Evolutionary conservation across 53 echinoderm and acorn worm genomes (phyloP), one percentile per base, ranked within the genome.

Genomic region (Antedon mediterranea): DNA sequence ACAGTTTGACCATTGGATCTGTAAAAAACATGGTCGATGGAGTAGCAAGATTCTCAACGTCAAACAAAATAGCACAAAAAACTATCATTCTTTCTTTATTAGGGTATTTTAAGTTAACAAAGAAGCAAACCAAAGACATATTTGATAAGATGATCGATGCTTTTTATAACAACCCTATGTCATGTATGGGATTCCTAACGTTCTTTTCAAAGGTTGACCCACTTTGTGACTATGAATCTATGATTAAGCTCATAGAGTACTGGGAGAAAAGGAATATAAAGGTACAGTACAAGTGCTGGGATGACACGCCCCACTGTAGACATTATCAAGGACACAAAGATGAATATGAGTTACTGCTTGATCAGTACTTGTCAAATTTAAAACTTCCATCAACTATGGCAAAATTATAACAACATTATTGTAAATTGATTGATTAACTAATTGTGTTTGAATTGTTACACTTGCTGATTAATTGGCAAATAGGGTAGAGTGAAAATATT

Each of bases 1-100:
- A 93, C 79, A 93, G 93, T 72, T 75, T 93, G 14, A 88, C 90
- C 32, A 75, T 84, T 41, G 93, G 93, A 28, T 43, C 85, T 0
- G 31, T 90, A 30, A 34, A 88, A 18, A 74, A 90, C 28, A 88
- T 90, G 88, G 82, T 86, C 0, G 29, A 41, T 0, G 90, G 93
- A 6, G 76, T 87, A 9, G 82, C 85, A 3, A 77, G 81, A 37
- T 71, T 43, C 28, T 18, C 82, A 3, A 43, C 71, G 3, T 27
- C 30, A 3, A 83, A 42, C 26, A 23, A 82, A 4, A 42, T 93
- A 23, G 29, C 28, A 0, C 28, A 30, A 8, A 18, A 42, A 2
- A 32, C 78, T 11, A 3, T 84, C 28, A 23, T 85, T 3, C 37
- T 37, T 4, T 37, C 37, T 37, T 11, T 37, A 6, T 11, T 37